A percentile compares a stretch with the other conserved stretches of the same genome.
phyloP scores from a whole-genome alignment of 2,888 invertebrate species.

The Drepanosiphum platanoidis region DNA sequence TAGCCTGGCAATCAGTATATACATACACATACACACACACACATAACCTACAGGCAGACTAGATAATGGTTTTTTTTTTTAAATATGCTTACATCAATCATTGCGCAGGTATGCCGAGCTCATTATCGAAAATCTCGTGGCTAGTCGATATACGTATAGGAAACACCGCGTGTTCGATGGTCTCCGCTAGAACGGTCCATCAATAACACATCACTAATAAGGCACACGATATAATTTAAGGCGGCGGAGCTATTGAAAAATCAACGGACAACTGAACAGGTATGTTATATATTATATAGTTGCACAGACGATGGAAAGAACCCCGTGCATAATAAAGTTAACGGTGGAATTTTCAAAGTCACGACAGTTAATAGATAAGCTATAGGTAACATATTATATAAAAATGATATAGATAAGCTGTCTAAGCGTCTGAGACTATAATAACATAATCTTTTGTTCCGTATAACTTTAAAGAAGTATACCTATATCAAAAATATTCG shows the following conservation, averaged over 20 bases:
- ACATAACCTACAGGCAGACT: constrained; percentile 43
- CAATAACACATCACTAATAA: constrained; percentile 52
- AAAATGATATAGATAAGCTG: too few relatives aligned
- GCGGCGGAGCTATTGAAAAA: constrained; percentile 23
- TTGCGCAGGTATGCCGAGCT: constrained; percentile 18
- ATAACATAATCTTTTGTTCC: constrained; percentile 21
- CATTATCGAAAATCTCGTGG: constrained; percentile 57
- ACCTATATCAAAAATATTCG: neutral
- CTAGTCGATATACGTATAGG: constrained; percentile 24
- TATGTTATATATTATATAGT: neutral
- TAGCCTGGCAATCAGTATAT: constrained; percentile 3
- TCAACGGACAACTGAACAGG: neutral
- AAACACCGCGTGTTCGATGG: constrained; percentile 16
- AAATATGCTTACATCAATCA: constrained; percentile 50
- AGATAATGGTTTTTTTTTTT: constrained; percentile 16
- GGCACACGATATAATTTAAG: constrained; percentile 23
- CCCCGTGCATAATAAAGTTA: constrained; percentile 6
- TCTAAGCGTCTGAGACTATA: neutral
- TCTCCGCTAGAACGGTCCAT: neutral
- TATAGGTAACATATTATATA: too few relatives aligned
- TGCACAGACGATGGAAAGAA: neutral
- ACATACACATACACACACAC: too few relatives aligned
- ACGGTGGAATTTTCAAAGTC: constrained; percentile 36
- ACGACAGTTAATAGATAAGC: constrained; percentile 39
- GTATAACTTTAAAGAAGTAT: neutral